These are phyloP conservation scores for Chascanopsetta lugubris DNA, from an alignment of 2,113 vertebrate species.

Conservation along the genomic window DNA sequence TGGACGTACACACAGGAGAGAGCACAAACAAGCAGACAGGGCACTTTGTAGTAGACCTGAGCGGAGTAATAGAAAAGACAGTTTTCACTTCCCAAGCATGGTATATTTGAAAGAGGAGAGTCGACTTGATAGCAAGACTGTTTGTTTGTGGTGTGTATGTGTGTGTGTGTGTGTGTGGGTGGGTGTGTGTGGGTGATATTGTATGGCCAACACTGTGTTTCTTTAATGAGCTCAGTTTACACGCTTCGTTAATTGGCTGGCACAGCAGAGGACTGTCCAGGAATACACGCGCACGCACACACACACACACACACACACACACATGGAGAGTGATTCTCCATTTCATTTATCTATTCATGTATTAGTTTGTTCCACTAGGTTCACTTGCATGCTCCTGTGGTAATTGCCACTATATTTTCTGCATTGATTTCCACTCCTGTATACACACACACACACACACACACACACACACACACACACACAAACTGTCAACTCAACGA, in stretches of 20 bases:
- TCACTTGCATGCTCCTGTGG: constrained; percentile 74
- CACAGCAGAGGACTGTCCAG: constrained; percentile 59
- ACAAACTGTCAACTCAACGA: constrained; percentile 1
- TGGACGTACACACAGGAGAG: constrained; percentile 28
- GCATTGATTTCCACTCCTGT: constrained; percentile 75
- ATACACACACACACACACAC: not conserved
- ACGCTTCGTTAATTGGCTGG: constrained; percentile 80
- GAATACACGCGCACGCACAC: constrained; percentile 33
- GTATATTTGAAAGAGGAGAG: constrained; percentile 40
- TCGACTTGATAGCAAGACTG: constrained; percentile 41
- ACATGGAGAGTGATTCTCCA: constrained; percentile 59
- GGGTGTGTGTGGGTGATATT: constrained; percentile 37
- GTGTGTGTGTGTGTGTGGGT: constrained; percentile 10
- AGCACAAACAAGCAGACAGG: constrained; percentile 30
- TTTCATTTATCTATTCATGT: constrained; percentile 80
- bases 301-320: constrained; percentile 38
- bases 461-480: constrained; percentile 13
- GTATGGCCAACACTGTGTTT: constrained; percentile 63
- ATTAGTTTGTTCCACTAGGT: constrained; percentile 78
- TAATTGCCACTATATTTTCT: constrained; percentile 82
- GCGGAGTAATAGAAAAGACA: constrained; percentile 31
- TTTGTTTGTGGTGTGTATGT: constrained; percentile 31
- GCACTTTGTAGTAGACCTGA: constrained; percentile 44
- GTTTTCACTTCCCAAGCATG: constrained; percentile 27
- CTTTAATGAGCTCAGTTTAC: constrained; percentile 79